Evolutionary conservation across 1,140 invertebrate species (phyloP).

Genomic region (Microvelia longipes): DNA sequence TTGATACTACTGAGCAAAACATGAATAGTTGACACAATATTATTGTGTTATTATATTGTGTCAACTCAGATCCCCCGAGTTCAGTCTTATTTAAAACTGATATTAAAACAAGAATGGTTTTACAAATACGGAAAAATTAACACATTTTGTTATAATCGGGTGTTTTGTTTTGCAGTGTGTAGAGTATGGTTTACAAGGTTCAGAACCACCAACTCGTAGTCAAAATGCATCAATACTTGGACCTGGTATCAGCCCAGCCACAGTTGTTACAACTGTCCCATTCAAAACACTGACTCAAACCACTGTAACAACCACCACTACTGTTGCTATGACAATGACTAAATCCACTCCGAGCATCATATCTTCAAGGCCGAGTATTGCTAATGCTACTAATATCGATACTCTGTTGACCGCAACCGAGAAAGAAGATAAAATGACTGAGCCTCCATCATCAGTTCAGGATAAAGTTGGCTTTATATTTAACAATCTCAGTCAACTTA

Average conservation of each 20-base stretch:
- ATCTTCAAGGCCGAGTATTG: conserved; percentile 62
- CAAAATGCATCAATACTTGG: conserved; percentile 52
- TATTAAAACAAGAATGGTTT: too few species aligned
- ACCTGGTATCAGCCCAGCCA: conserved; percentile 35
- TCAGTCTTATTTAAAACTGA: too few species aligned
- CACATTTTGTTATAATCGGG: too few species aligned
- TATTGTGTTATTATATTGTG: too few species aligned
- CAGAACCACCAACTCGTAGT: conserved; percentile 70
- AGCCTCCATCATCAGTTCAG: conserved; percentile 65
- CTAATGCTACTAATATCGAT: conserved; percentile 96
- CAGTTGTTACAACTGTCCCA: conserved; percentile 15
- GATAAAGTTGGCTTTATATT: conserved; percentile 99
- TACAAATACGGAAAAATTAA: too few species aligned
- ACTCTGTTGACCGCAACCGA: conserved; percentile 88
- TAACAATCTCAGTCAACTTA: conserved; percentile 93
- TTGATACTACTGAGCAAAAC: too few species aligned
- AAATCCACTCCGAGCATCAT: conserved; percentile 23
- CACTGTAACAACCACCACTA: conserved; percentile 30
- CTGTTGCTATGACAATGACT: conserved; percentile 29
- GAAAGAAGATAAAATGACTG: conserved; percentile 75
- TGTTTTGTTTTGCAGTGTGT: conserved; percentile 43
- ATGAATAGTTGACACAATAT: too few species aligned
- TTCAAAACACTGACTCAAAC: conserved; percentile 27
- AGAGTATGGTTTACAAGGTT: conserved; percentile 71
- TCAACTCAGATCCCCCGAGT: too few species aligned